phyloP scores from a whole-genome alignment of 2,888 invertebrate species.

The Caenorhabditis sp. region DNA sequence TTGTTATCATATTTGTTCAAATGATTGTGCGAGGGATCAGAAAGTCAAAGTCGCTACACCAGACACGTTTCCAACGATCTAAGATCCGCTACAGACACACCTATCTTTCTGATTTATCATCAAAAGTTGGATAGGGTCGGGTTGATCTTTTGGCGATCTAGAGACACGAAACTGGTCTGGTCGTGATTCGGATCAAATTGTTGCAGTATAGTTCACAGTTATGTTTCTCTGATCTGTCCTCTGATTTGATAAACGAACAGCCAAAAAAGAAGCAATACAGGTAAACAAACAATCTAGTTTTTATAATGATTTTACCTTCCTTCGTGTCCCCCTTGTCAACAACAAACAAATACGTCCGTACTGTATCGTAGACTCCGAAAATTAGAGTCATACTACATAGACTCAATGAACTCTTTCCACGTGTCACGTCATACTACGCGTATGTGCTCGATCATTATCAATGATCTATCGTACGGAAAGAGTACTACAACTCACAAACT shows the following conservation, averaged over 20 bases:
- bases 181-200: slow-evolving; percentile 16
- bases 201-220: slow-evolving; percentile 3
- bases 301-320: not conserved
- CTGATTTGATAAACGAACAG: too few species aligned
- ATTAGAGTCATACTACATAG: not conserved
- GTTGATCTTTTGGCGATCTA: slow-evolving; percentile 35
- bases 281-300: not conserved
- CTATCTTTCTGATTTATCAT: slow-evolving; percentile 39
- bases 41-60: slow-evolving; percentile 32
- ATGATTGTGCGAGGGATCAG: slow-evolving; percentile 12
- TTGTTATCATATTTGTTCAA: slow-evolving; percentile 16
- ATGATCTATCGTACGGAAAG: not conserved
- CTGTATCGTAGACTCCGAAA: not conserved
- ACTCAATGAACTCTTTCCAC: not conserved
- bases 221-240: not conserved
- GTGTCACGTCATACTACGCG: slow-evolving; percentile 12
- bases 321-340: too few species aligned
- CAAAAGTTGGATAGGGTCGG: slow-evolving; percentile 15
- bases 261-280: too few species aligned
- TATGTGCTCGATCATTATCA: not conserved
- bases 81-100: slow-evolving; percentile 3
- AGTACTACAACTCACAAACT: slow-evolving; percentile 67
- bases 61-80: slow-evolving; percentile 1
- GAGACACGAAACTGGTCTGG: slow-evolving; percentile 31
- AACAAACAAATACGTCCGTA: too few species aligned